phyloP scores from a whole-genome alignment of 1,140 invertebrate genomes.

The Hyposmocoma kahamanoa region DNA sequence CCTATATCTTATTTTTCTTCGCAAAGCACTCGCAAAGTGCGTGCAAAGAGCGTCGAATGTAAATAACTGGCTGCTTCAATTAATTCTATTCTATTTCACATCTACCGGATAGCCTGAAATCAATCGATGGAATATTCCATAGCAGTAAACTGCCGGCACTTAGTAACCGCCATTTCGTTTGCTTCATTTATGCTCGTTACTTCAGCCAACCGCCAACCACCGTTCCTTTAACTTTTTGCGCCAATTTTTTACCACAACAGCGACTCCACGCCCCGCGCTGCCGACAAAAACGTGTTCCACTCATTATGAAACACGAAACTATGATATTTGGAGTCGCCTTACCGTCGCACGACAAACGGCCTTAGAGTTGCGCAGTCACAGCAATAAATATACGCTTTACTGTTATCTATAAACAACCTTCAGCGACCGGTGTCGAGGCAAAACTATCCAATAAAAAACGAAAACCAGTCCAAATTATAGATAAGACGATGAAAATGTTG shows the following conservation, averaged over 20 bases:
- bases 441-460: slow-evolving; percentile 69
- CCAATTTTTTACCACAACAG: slow-evolving; percentile 14
- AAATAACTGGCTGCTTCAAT: too few species aligned
- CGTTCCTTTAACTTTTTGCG: not conserved
- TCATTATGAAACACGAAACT: slow-evolving; percentile 70
- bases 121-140: slow-evolving; percentile 57
- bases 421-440: slow-evolving; percentile 65
- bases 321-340: slow-evolving; percentile 60
- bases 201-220: not conserved
- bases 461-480: slow-evolving; percentile 70
- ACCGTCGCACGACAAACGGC: slow-evolving; percentile 42
- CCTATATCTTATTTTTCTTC: too few species aligned
- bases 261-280: slow-evolving; percentile 40
- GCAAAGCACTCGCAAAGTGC: too few species aligned
- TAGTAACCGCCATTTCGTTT: too few species aligned
- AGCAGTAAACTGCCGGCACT: too few species aligned
- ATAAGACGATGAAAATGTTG: slow-evolving; percentile 58
- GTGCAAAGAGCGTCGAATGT: too few species aligned
- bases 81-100: too few species aligned
- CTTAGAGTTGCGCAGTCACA: slow-evolving; percentile 50
- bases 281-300: slow-evolving; percentile 61
- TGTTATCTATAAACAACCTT: slow-evolving; percentile 70
- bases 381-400: slow-evolving; percentile 68
- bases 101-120: too few species aligned
- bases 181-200: too few species aligned